Base-by-base conservation (phyloP, 2,888 invertebrate species). In the Nymphalis polychloros region DNA sequence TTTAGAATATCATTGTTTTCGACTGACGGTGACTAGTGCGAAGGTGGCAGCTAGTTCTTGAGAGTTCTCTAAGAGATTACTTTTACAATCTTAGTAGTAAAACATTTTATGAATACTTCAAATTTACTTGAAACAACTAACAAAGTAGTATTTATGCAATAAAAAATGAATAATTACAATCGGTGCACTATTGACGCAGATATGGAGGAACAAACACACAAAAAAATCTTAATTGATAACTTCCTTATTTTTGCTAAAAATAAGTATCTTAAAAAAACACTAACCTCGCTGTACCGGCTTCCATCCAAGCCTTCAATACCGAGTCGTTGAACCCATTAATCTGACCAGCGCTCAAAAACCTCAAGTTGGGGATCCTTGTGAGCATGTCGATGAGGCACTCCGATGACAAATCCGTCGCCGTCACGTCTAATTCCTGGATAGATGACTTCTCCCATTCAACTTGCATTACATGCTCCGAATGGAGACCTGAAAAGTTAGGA, bases 361-460 rank as follows among this genome's bases (percentile, higher is more conserved):
- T 94, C 41, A 99, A 92, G 67, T 95, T 95, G 0, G 97, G 98
- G 74, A 98, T 95, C 75, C 98, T 93, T 0, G 96, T 95, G 19
- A 99, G 93, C 94, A 99, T 96, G 85, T 98, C 98, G 70, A 97
- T 96, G 53, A 99, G 94, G 74, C 98, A 97, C 83, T 99, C 99
- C 0, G 98, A 95, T 2, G 97, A 97, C 69, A 99, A 89, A 87
- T 99, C 99, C 0, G 99, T 99, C 1, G 98, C 99, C 0, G 98
- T 98, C 67, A 99, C 96, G 81, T 99, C 99, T 76, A 99, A 85
- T 89, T 99, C 99, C 84, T 97, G 97, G 67, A 99, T 88, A 0
- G 96, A 95, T 1, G 98, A 97, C 86, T 98, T 98, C 86, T 99
- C 99, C 99, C 99, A 99, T 81, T 99, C 99, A 10, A 98, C 98